These are phyloP conservation scores for Tachina fera DNA, from an alignment of 2,888 invertebrate genomes.

Conservation along the genomic window DNA sequence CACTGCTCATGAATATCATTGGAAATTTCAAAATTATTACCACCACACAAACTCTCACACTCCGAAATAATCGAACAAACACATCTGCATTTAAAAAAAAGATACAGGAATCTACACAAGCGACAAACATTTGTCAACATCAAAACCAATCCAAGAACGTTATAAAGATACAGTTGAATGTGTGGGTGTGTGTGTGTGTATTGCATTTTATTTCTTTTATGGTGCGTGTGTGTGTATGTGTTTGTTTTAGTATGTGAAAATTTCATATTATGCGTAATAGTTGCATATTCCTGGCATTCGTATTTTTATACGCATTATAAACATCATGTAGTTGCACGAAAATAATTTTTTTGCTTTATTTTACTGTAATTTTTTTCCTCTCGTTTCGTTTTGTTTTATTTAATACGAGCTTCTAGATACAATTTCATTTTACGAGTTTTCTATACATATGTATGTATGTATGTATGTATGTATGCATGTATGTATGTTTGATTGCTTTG, in stretches of 20 bases:
- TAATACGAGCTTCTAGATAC: constrained; percentile 51
- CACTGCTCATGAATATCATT: constrained; percentile 64
- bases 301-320: constrained; percentile 53
- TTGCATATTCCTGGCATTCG: constrained; percentile 18
- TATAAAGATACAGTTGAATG: not conserved
- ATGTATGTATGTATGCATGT: not conserved
- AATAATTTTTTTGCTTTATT: constrained; percentile 12
- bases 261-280: constrained; percentile 59
- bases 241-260: constrained; percentile 18
- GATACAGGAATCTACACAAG: constrained; percentile 30
- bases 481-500: not conserved
- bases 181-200: not conserved
- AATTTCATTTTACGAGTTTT: constrained; percentile 62
- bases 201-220: not conserved
- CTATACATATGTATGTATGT: not conserved
- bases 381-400: constrained; percentile 51
- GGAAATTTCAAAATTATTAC: constrained; percentile 44
- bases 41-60: not conserved
- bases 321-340: constrained; percentile 44
- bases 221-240: not conserved
- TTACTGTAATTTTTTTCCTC: constrained; percentile 3
- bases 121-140: constrained; percentile 47
- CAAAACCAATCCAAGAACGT: not conserved
- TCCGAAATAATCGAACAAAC: not conserved
- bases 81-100: not conserved